These are phyloP conservation scores for Spodoptera picta DNA, from an alignment of 2,888 invertebrate species.

Conservation along the genomic window DNA sequence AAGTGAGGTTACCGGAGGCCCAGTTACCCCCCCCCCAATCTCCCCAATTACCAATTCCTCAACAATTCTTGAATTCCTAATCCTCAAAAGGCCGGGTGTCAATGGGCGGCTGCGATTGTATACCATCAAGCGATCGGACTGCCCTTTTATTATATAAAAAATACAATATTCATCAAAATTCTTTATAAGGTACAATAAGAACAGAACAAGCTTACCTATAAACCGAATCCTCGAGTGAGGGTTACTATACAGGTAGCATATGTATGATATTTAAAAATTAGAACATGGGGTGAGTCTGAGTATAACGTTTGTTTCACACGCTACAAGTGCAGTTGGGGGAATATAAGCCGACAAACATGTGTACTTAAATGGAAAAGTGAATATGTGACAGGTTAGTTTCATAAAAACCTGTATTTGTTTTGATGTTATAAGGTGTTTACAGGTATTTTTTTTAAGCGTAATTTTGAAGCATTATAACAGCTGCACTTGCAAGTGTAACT, in stretches of 20 bases:
- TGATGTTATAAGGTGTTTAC: no score
- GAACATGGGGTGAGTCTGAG: constrained; percentile 65
- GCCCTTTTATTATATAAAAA: no score
- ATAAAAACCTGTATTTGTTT: constrained; percentile 3
- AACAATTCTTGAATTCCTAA: no score
- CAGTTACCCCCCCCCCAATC: no score
- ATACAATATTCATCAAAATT: constrained; percentile 21
- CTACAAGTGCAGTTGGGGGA: constrained; percentile 48
- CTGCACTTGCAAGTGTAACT: no score
- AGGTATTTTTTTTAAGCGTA: no score
- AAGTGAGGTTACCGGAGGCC: no score
- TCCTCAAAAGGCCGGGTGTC: no score
- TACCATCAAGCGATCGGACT: no score
- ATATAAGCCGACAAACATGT: constrained; percentile 29
- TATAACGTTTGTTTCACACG: constrained; percentile 58
- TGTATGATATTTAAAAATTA: constrained; percentile 80
- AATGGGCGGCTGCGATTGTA: no score
- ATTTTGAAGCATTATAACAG: no score
- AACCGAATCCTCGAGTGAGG: constrained; percentile 72
- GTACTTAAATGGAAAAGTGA: constrained; percentile 28
- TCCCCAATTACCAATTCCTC: no score
- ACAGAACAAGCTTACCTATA: constrained; percentile 33
- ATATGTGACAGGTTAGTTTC: constrained; percentile 34
- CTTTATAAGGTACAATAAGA: constrained; percentile 24
- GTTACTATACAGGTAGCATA: constrained; percentile 68